Base-by-base conservation (phyloP, 1,140 invertebrate species). In the Paraescarpia echinospica region DNA sequence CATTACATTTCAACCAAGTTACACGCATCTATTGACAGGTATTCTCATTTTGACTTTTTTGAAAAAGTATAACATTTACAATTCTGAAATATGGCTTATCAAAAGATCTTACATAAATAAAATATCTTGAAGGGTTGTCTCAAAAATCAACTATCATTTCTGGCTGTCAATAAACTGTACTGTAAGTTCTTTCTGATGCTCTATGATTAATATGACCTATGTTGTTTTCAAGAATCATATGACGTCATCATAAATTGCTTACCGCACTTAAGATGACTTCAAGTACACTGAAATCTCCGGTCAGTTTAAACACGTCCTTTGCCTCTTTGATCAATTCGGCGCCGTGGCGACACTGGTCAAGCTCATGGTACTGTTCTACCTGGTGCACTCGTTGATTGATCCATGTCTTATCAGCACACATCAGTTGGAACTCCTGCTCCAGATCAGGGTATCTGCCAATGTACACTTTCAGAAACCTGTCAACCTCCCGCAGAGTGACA, bases 221-320 rank as follows among this genome's bases (percentile, higher is more conserved):
- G 22, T 77, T 77, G 27, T 77, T 14, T 77, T 77, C 6, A 77
- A 89, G 89, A 34, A 33, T 12, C 6, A 14, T 89, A 33, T 27
- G 41, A 77, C 2, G n/a, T 88, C 0, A 34, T 77, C 14, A n/a
- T 35, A 89, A 33, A 51, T 34, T 41, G 92, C 93, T 93, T 91
- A 94, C 94, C 91, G 93, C 33, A 31, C 90, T 88, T 33, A 34
- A 89, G 5, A 94, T 89, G 22, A 89, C 92, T 89, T 94, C 77
- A 27, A 94, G 89, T 51, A 91, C 90, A n/a, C 89, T 34, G 89
- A 95, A 95, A 77, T 94, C 92, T 33, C 93, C 94, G 51, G 33
- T 89, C 18, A 95, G 91, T 34, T 92, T 35, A 91, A 93, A 93
- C 14, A 90, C 90, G 18, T 94, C 92, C 77, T 93, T 94, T 1